phyloP scores from a whole-genome alignment of 2,797 vertebrate genomes.

The Coilia nasus region DNA sequence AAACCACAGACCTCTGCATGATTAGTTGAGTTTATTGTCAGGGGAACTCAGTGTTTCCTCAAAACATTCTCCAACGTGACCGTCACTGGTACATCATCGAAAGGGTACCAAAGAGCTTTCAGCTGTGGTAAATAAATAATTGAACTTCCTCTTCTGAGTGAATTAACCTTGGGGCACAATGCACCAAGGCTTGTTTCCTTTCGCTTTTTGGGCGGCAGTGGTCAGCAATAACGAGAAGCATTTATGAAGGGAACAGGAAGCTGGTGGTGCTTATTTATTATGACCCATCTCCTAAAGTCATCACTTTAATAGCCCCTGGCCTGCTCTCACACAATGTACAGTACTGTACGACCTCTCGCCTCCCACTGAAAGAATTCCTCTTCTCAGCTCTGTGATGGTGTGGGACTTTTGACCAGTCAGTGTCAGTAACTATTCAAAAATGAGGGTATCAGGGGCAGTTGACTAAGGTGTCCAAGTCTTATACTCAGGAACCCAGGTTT shows the following conservation, averaged over 20 bases:
- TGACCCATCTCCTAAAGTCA: neutral
- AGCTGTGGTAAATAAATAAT: conserved; percentile 59
- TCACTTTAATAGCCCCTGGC: neutral
- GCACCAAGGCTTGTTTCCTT: conserved; percentile 1
- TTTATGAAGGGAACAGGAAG: conserved; percentile 40
- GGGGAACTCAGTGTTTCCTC: conserved; percentile 41
- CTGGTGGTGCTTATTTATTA: neutral
- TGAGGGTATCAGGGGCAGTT: too few species aligned
- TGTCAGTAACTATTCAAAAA: neutral
- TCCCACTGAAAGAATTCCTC: neutral
- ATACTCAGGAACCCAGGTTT: too few species aligned
- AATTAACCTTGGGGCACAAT: conserved; percentile 48
- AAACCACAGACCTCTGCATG: neutral
- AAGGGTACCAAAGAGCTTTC: conserved; percentile 35
- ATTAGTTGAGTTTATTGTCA: neutral
- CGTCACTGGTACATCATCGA: neutral
- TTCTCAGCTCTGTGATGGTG: neutral
- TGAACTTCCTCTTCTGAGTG: conserved; percentile 62
- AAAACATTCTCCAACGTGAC: neutral
- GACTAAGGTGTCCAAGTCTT: too few species aligned
- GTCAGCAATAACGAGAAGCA: conserved; percentile 37
- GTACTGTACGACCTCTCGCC: neutral
- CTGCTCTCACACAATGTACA: neutral
- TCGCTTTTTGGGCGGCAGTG: conserved; percentile 41
- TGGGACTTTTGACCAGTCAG: neutral